Evolutionary conservation across 92 coral and sea anemone species (phyloP), one percentile per base, ranked within the genome.

Genomic region (Muricea muricata): DNA sequence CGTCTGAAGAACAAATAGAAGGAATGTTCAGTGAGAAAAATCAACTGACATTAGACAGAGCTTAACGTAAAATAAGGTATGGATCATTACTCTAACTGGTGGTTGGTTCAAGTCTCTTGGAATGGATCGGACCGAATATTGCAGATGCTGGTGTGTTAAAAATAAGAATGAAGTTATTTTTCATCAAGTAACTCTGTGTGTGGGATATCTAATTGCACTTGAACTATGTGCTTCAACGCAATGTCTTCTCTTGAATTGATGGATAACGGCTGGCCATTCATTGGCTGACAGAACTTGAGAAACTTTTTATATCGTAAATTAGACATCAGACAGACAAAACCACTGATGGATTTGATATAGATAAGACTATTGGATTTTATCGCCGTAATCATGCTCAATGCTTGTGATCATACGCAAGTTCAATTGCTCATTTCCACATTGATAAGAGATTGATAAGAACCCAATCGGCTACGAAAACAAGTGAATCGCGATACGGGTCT

Each of bases 111-210:
- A 42, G 14, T 42, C 8, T 42, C 14, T 7, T 42, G 50, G 50
- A 42, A 42, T 42, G 50, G n/a, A n/a, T n/a, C n/a, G n/a, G n/a
- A 45, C 15, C 8, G 14, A 9, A 45, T 6, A 45, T 45, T 45
- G 50, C 50, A 45, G 50, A 45, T 1, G 50, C 15, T 45, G 12
- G 1, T 6, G 50, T 45, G 12, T 45, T 45, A 45, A 45, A 45
- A 9, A 45, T 45, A 45, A 13, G 50, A 45, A 6, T 45, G 50
- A 45, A 45, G 14, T 12, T 12, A 12, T 45, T 45, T 52, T 25
- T 52, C 60, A 52, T 52, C 60, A 52, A 17, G 60, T 20, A 52
- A 52, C 60, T 52, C 60, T 13, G 60, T 52, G 60, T 52, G 60
- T 52, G 60, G 60, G 21, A 52, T 52, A 48, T 17, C 26, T 4